Percentiles rank a stretch among this genome's conserved stretches.
Evolutionary conservation across 2,888 invertebrate genomes (phyloP).

Genomic region (Eucriotettix oculatus): DNA sequence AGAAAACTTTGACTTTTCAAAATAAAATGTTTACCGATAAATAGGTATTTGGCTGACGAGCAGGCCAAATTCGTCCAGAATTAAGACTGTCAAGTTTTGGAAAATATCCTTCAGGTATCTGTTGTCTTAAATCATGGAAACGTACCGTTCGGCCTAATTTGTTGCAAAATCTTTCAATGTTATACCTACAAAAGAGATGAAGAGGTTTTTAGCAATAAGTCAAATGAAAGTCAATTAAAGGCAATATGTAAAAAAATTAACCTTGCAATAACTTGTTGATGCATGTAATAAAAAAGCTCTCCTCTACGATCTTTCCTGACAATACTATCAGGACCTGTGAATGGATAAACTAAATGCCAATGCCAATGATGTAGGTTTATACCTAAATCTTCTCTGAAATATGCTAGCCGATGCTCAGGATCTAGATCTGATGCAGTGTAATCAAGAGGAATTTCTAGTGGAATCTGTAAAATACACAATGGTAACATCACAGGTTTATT

Average conservation of each 20-base stretch:
- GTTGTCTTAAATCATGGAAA: constrained; percentile 17
- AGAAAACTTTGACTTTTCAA: too few species aligned
- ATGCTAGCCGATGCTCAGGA: constrained; percentile 23
- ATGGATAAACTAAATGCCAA: constrained; percentile 32
- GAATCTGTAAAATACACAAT: constrained; percentile 9
- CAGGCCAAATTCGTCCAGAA: constrained; percentile 21
- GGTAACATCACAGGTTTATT: neutral
- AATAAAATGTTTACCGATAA: neutral
- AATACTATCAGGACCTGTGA: constrained; percentile 18
- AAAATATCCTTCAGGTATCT: constrained; percentile 21
- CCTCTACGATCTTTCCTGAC: constrained; percentile 23
- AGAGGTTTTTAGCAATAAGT: neutral
- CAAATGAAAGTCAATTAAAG: neutral
- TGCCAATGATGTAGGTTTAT: constrained; percentile 38
- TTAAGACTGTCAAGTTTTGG: constrained; percentile 22
- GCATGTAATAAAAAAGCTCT: constrained; percentile 27
- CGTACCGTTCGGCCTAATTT: constrained; percentile 16
- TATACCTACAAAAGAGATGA: constrained; percentile 18
- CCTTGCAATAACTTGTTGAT: constrained; percentile 26
- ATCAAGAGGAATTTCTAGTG: constrained; percentile 21
- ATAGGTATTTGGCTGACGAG: constrained; percentile 14
- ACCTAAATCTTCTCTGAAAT: constrained; percentile 35
- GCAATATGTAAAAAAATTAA: constrained; percentile 2
- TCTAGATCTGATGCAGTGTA: constrained; percentile 23
- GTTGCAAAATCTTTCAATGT: constrained; percentile 21